Evolutionary conservation across 2,888 invertebrate genomes (phyloP).

Genomic region (Drosophila prostipennis): DNA sequence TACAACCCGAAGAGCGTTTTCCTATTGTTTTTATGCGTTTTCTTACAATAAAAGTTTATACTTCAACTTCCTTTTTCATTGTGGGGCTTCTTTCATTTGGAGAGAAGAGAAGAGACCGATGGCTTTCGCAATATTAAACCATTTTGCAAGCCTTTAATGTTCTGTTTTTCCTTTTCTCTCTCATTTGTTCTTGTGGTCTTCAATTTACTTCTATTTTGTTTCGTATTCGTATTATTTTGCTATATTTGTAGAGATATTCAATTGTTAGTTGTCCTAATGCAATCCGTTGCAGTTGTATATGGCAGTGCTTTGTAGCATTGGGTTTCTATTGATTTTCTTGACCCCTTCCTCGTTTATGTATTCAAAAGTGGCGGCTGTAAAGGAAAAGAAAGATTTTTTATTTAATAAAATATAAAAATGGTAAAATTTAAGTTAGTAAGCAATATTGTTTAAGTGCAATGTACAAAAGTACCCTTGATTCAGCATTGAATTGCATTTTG

Average conservation of each 20-base stretch:
- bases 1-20: constrained; percentile 74
- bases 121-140: constrained; percentile 36
- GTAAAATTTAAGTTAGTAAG: neutral
- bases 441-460: too few relatives aligned
- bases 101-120: neutral
- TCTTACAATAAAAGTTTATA: constrained; percentile 51
- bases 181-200: constrained; percentile 24
- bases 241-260: constrained; percentile 45
- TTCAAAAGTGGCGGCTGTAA: constrained; percentile 57
- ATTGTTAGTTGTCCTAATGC: constrained; percentile 40
- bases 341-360: constrained; percentile 48
- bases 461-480: too few relatives aligned
- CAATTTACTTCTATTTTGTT: constrained; percentile 26
- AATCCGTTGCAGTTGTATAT: constrained; percentile 54
- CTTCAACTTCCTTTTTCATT: constrained; percentile 39
- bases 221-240: constrained; percentile 33
- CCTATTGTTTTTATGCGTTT: constrained; percentile 28
- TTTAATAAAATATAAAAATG: neutral
- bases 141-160: constrained; percentile 36
- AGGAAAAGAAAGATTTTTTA: neutral
- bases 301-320: constrained; percentile 78
- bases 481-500: neutral
- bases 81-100: constrained; percentile 19
- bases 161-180: constrained; percentile 15
- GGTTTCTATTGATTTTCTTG: constrained; percentile 61